Evolutionary conservation across 2,113 vertebrate genomes (phyloP).

Genomic region (Pseudois nayaur): DNA sequence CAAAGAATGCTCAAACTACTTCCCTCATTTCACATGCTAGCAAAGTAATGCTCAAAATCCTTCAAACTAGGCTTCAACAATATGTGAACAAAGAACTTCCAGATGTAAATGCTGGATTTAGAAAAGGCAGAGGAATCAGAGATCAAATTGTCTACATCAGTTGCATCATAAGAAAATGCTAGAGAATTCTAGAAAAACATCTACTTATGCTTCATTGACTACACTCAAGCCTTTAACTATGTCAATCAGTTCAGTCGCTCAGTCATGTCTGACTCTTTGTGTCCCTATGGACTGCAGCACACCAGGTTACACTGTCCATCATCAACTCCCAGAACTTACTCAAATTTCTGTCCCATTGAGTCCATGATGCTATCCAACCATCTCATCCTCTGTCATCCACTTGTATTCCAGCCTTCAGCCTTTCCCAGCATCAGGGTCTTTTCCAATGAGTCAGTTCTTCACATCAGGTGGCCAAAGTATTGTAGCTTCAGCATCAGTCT

Average conservation of each 20-base stretch:
- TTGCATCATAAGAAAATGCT: background rate
- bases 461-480: background rate
- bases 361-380: background rate
- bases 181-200: background rate
- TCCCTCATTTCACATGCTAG: background rate
- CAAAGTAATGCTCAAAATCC: background rate
- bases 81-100: background rate
- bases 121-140: background rate
- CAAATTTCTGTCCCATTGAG: background rate
- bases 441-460: background rate
- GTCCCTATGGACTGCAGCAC: background rate
- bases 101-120: background rate
- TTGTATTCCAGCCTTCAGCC: background rate
- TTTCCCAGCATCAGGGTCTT: background rate
- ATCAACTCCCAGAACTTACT: background rate
- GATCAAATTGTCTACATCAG: fast-evolving
- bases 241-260: fast-evolving
- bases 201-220: background rate
- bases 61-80: background rate
- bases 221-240: background rate
- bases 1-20: background rate
- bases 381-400: background rate
- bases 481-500: background rate
- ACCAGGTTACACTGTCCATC: background rate
- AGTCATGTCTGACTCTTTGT: background rate